Evolutionary conservation across 2,113 vertebrate genomes (phyloP).

Genomic region (Manacus vitellinus): DNA sequence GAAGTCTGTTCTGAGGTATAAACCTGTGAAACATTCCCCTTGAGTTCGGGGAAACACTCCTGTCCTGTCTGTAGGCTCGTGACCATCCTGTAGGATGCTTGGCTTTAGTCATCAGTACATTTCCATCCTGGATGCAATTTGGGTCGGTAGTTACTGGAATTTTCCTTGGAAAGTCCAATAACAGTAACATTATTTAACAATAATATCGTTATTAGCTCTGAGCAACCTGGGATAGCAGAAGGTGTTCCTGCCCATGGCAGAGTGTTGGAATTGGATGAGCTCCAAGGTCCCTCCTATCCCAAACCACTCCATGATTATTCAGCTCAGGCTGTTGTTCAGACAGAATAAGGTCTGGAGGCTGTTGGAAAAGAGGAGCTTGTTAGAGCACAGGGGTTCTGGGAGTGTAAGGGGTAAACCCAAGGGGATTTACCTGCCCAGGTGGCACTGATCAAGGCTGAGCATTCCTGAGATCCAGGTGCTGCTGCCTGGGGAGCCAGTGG

Average conservation of each 20-base stretch:
- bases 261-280: not conserved
- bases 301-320: not conserved
- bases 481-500: rapidly evolving
- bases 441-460: not conserved
- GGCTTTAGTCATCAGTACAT: not conserved
- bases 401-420: rapidly evolving
- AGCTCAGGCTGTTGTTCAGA: not conserved
- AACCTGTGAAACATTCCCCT: not conserved
- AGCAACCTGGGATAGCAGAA: not conserved
- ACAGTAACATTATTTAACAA: not conserved
- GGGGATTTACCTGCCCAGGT: not conserved
- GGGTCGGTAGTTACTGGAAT: not conserved
- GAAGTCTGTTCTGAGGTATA: not conserved
- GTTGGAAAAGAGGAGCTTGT: not conserved
- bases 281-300: no score
- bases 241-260: not conserved
- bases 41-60: not conserved
- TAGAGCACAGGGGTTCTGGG: not conserved
- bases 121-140: not conserved
- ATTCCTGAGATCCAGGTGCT: rapidly evolving
- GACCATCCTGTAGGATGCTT: not conserved
- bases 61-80: not conserved
- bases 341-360: not conserved
- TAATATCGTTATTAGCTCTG: no score
- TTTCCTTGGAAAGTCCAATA: not conserved